phyloP scores from a whole-genome alignment of 2,888 invertebrate genomes.

The Epistrophe grossulariae region DNA sequence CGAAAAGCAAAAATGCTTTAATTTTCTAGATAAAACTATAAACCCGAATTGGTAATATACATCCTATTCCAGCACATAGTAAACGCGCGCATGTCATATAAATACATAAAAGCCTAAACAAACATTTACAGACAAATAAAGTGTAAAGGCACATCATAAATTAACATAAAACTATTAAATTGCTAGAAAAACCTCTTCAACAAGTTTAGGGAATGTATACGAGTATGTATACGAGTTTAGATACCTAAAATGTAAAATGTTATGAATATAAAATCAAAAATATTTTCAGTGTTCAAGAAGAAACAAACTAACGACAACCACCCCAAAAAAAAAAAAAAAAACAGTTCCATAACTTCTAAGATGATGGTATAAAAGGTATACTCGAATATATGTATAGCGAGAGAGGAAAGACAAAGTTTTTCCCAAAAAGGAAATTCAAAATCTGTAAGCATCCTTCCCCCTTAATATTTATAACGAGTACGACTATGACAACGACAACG shows the following conservation, averaged over 20 bases:
- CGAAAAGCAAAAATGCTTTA: background rate
- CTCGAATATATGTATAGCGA: no score
- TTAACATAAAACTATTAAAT: slow-evolving; percentile 46
- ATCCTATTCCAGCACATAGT: background rate
- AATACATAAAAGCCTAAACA: slow-evolving; percentile 18
- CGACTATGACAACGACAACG: background rate
- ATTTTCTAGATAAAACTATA: slow-evolving; percentile 7
- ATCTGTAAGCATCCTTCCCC: slow-evolving; percentile 35
- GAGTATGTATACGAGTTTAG: no score
- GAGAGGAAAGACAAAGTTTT: slow-evolving; percentile 28
- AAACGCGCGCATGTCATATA: slow-evolving; percentile 8
- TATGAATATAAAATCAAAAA: slow-evolving; percentile 35
- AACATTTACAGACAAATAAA: slow-evolving; percentile 26
- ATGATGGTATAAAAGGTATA: slow-evolving; percentile 9
- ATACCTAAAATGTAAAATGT: background rate
- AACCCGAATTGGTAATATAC: background rate
- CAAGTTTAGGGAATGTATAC: slow-evolving; percentile 6
- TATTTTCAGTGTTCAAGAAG: slow-evolving; percentile 12
- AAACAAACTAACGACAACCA: background rate
- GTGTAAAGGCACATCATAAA: slow-evolving; percentile 35
- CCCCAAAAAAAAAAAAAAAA: slow-evolving; percentile 1
- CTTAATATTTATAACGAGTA: slow-evolving; percentile 6
- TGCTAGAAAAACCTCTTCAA: slow-evolving; percentile 9
- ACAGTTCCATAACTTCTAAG: slow-evolving; percentile 15
- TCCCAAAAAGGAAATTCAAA: slow-evolving; percentile 35